Percentiles rank a stretch among this genome's conserved stretches.
Evolutionary conservation across 2,113 vertebrate genomes (phyloP).

Genomic region (Chaetops frenatus): DNA sequence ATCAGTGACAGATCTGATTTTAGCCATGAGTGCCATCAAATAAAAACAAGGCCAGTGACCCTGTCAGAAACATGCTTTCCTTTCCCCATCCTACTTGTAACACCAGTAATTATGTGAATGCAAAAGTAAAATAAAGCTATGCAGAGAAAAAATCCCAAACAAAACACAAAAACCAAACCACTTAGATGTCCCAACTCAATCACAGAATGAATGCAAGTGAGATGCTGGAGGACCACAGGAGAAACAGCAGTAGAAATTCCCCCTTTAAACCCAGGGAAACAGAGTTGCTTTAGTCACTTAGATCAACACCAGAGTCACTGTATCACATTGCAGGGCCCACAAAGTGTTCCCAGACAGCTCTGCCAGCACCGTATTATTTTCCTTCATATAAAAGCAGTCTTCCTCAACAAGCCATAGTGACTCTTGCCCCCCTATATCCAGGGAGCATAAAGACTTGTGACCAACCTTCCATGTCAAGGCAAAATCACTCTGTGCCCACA

Average conservation of each 20-base stretch:
- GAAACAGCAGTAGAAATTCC: background rate
- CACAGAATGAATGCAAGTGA: background rate
- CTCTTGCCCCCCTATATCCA: background rate
- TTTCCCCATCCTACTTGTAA: background rate
- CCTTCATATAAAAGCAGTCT: background rate
- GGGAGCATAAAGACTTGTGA: background rate
- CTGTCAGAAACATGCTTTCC: background rate
- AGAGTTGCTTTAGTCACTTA: background rate
- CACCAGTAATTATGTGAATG: background rate
- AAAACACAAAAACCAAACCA: background rate
- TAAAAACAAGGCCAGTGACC: background rate
- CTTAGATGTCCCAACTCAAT: background rate
- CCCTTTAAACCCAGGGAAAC: background rate
- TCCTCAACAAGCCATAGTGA: background rate
- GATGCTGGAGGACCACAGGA: background rate
- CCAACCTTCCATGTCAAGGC: background rate
- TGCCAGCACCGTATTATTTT: background rate
- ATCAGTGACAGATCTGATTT: background rate
- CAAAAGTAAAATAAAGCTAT: background rate
- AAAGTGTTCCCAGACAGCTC: background rate
- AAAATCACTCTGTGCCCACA: background rate
- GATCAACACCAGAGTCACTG: background rate
- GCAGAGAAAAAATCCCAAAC: accelerated
- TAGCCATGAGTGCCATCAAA: background rate
- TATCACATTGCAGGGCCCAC: background rate